Evolutionary conservation across 2,113 vertebrate genomes (phyloP).

Genomic region (Diadophis punctatus): DNA sequence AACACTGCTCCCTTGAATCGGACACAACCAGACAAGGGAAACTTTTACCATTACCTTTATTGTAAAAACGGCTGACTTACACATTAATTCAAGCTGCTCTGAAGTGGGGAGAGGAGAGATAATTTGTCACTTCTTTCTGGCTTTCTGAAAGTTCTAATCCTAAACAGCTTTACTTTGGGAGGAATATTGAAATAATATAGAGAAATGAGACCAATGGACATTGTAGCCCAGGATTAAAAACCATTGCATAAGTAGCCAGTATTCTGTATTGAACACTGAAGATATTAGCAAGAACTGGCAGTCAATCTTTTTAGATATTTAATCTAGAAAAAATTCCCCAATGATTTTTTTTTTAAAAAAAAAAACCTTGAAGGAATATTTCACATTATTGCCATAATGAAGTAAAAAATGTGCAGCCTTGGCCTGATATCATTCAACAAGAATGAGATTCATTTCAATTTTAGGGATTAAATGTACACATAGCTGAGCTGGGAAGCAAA

Average conservation of each 20-base stretch:
- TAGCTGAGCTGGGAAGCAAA: constrained; percentile 51
- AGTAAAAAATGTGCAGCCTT: constrained; percentile 36
- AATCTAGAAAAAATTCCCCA: neutral
- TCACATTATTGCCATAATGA: constrained; percentile 46
- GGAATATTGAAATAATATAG: neutral
- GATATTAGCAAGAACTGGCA: constrained; percentile 1
- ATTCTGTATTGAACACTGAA: neutral
- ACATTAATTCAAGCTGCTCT: neutral
- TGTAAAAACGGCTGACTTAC: neutral
- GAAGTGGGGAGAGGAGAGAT: neutral
- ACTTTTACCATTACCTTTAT: neutral
- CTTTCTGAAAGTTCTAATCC: neutral
- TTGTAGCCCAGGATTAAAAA: neutral
- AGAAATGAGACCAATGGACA: neutral
- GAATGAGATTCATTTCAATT: constrained; percentile 59
- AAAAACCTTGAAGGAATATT: constrained; percentile 21
- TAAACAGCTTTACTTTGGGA: neutral
- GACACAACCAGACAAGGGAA: neutral
- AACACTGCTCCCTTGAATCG: too few species aligned
- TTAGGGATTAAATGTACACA: constrained; percentile 57
- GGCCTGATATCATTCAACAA: constrained; percentile 57
- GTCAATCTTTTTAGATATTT: neutral
- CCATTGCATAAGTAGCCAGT: neutral
- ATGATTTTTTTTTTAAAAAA: constrained; percentile 1
- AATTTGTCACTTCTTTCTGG: neutral